Evolutionary conservation across 2,888 invertebrate genomes (phyloP).

Genomic region (Chrysolina haemoptera): DNA sequence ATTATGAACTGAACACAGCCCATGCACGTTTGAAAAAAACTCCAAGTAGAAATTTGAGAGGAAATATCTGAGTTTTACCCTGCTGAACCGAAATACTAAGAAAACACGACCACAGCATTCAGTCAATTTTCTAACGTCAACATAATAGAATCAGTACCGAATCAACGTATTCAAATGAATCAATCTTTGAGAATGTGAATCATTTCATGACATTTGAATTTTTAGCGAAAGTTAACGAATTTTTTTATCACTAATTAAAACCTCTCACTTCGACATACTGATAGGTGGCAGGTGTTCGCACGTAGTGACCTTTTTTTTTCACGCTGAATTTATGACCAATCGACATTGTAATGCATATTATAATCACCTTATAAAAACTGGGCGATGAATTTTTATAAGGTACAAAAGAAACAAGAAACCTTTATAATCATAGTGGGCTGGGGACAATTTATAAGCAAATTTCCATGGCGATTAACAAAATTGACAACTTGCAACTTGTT

Average conservation of each 20-base stretch:
- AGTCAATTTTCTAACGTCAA: not conserved
- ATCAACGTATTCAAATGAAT: not conserved
- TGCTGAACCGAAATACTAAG: too few species aligned
- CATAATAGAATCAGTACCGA: not conserved
- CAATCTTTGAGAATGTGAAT: conserved; percentile 6
- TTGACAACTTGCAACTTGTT: conserved; percentile 46
- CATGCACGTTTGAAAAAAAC: too few species aligned
- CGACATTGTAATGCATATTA: conserved; percentile 43
- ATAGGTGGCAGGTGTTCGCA: conserved; percentile 44
- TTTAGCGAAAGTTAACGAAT: conserved; percentile 22
- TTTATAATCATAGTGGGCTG: conserved; percentile 42
- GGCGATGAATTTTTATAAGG: conserved; percentile 39
- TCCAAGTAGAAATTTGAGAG: too few species aligned
- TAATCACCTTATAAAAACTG: conserved; percentile 46
- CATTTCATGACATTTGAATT: not conserved
- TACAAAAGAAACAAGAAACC: conserved; percentile 38
- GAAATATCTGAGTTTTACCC: too few species aligned
- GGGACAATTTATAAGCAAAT: conserved; percentile 46
- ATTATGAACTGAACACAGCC: too few species aligned
- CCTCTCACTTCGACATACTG: conserved; percentile 19
- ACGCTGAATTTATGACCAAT: conserved; percentile 35
- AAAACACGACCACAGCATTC: too few species aligned
- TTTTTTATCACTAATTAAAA: conserved; percentile 24
- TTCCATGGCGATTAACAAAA: conserved; percentile 47
- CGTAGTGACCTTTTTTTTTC: conserved; percentile 32